These are phyloP conservation scores for Aramus guarauna DNA, from an alignment of 2,113 vertebrate species.

Conservation along the genomic window DNA sequence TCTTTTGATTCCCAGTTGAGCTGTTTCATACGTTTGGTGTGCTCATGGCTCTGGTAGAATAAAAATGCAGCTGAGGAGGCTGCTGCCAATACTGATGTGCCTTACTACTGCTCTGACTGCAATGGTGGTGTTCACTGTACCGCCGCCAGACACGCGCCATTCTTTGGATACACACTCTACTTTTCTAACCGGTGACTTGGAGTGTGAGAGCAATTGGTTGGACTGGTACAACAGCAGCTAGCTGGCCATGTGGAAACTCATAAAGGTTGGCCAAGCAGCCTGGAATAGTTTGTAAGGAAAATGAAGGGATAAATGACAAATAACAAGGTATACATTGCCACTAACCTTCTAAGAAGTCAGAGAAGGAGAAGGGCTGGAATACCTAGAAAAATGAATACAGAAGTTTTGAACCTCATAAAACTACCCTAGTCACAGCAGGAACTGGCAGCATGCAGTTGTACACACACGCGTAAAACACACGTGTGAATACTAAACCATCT, in stretches of 20 bases:
- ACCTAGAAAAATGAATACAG: background rate
- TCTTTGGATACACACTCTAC: background rate
- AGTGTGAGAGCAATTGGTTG: background rate
- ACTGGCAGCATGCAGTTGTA: fast-evolving
- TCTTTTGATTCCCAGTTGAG: background rate
- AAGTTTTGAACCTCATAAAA: background rate
- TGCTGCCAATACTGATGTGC: background rate
- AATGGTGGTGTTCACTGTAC: background rate
- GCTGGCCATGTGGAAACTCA: background rate
- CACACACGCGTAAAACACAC: fast-evolving
- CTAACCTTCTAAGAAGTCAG: background rate
- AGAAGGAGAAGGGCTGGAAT: background rate
- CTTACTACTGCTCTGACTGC: background rate
- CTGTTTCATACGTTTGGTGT: background rate
- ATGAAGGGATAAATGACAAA: background rate
- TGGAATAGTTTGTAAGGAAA: background rate
- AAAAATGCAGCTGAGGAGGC: background rate
- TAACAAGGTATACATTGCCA: background rate
- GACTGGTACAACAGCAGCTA: background rate
- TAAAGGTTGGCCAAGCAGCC: background rate
- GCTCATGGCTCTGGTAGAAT: background rate
- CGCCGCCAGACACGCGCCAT: background rate
- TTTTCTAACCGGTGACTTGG: background rate
- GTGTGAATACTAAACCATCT: background rate
- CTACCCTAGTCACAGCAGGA: background rate